Evolutionary conservation across 2,113 vertebrate species (phyloP).

Genomic region (Coryphaenoides rupestris): DNA sequence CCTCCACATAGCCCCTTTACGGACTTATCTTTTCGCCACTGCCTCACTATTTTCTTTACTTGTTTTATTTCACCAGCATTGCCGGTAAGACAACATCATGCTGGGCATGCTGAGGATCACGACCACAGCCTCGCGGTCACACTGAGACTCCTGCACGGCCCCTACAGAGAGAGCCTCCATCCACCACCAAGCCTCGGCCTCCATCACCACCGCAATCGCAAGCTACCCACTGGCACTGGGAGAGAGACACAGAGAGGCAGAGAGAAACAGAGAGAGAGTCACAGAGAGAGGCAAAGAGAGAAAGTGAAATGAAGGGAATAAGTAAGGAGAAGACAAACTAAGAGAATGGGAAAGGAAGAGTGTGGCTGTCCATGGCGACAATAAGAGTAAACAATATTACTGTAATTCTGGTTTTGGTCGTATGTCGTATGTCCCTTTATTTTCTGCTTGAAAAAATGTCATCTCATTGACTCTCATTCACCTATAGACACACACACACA

Average conservation of each 20-base stretch:
- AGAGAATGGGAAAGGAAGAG: too few species aligned
- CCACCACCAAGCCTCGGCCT: slow-evolving; percentile 52
- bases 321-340: too few species aligned
- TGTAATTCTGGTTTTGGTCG: too few species aligned
- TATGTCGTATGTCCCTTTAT: too few species aligned
- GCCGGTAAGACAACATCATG: slow-evolving; percentile 4
- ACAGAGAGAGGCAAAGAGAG: slow-evolving; percentile 9
- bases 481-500: not conserved
- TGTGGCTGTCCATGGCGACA: too few species aligned
- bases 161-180: slow-evolving; percentile 46
- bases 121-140: slow-evolving; percentile 53
- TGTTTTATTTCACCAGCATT: slow-evolving; percentile 9
- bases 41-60: slow-evolving; percentile 8
- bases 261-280: slow-evolving; percentile 16
- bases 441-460: too few species aligned
- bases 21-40: too few species aligned
- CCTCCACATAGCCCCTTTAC: too few species aligned
- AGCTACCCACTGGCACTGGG: slow-evolving; percentile 36
- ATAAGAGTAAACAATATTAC: too few species aligned
- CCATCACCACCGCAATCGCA: slow-evolving; percentile 59
- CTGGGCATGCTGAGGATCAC: slow-evolving; percentile 21
- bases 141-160: slow-evolving; percentile 58
- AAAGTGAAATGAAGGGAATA: too few species aligned
- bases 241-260: slow-evolving; percentile 11
- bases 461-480: not conserved